Conservation (phyloP, 1,140 invertebrate species). For the Apis cerana region DNA sequence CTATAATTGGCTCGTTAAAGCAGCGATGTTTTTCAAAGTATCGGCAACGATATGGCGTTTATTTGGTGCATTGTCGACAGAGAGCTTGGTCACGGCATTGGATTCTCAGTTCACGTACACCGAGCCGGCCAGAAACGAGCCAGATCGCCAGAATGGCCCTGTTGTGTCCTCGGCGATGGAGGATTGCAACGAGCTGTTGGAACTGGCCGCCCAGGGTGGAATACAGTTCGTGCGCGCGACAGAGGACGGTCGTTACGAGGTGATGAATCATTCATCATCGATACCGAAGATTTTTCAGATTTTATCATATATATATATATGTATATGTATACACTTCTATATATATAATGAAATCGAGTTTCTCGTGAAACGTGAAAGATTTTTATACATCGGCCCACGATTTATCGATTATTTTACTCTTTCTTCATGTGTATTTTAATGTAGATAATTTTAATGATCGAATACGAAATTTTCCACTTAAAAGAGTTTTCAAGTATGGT, state of each 20-base stretch:
- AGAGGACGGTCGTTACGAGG: slow-evolving; percentile 80
- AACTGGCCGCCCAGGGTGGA: slow-evolving; percentile 78
- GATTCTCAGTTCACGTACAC: slow-evolving; percentile 58
- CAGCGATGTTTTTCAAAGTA: slow-evolving; percentile 28
- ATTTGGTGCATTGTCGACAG: slow-evolving; percentile 37
- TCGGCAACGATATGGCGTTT: slow-evolving; percentile 30
- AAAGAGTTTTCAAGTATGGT: too few species aligned
- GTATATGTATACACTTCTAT: too few species aligned
- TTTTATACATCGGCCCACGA: too few species aligned
- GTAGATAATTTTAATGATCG: too few species aligned
- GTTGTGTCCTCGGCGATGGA: slow-evolving; percentile 59
- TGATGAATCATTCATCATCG: slow-evolving; percentile 69
- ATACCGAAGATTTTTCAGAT: background rate
- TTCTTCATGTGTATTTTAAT: too few species aligned
- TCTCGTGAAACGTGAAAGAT: too few species aligned
- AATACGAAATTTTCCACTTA: too few species aligned
- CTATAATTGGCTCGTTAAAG: slow-evolving; percentile 45
- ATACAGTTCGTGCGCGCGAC: slow-evolving; percentile 81
- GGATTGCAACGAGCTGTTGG: slow-evolving; percentile 77
- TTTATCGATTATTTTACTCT: too few species aligned
- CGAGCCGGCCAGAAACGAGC: slow-evolving; percentile 37
- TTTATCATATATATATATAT: too few species aligned
- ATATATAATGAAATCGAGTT: background rate
- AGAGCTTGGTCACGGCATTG: slow-evolving; percentile 57
- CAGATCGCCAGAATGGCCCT: slow-evolving; percentile 44